Evolutionary conservation across 2,888 invertebrate species (phyloP).

Genomic region (Dryobotodes eremita): DNA sequence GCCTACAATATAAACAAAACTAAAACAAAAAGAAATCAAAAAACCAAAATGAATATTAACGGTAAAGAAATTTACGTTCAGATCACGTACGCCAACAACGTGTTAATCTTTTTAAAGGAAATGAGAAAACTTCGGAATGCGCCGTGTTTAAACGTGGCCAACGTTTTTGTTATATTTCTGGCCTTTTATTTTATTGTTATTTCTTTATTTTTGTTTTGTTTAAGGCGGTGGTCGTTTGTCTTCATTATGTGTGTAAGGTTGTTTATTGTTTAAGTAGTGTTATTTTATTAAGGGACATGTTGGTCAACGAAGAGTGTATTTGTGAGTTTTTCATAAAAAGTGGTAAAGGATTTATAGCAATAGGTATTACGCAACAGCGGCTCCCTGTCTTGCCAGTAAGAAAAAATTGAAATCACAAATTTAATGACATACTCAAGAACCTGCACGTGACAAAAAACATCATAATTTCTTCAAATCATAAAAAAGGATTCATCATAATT

Average conservation of each 20-base stretch:
- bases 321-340: neutral
- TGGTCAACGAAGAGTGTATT: fast-evolving
- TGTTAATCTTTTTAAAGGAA: conserved; percentile 86
- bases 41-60: conserved; percentile 74
- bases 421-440: neutral
- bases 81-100: conserved; percentile 80
- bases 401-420: neutral
- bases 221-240: conserved; percentile 20
- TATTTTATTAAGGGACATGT: neutral
- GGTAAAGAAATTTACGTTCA: conserved; percentile 73
- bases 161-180: conserved; percentile 66
- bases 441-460: neutral
- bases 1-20: conserved; percentile 26
- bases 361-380: neutral
- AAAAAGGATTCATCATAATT: no score
- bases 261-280: conserved; percentile 11
- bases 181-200: conserved; percentile 51
- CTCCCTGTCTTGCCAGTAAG: neutral
- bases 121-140: conserved; percentile 81
- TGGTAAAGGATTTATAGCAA: neutral
- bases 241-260: conserved; percentile 31
- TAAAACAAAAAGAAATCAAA: conserved; percentile 42
- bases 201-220: conserved; percentile 43
- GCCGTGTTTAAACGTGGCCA: conserved; percentile 71
- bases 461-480: neutral